Conservation (phyloP, 2,797 vertebrate species). For the Eulemur coronatus region DNA sequence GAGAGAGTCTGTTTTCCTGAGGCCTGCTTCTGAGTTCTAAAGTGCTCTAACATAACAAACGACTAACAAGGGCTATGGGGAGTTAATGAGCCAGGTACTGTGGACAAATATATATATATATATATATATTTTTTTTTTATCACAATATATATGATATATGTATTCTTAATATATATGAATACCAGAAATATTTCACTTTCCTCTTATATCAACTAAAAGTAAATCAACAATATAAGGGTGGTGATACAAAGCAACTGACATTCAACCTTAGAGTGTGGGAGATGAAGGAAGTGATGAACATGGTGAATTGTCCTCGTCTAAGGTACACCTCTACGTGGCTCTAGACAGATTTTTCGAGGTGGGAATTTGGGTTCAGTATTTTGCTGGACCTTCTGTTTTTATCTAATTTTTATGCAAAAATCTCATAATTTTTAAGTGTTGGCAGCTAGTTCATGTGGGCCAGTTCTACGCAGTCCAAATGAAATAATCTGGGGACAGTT, state of each 20-base stretch:
- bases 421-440: neutral
- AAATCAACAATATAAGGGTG: neutral
- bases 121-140: too few species aligned
- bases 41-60: too few species aligned
- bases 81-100: too few species aligned
- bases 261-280: neutral
- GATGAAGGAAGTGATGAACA: neutral
- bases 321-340: neutral
- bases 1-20: too few species aligned
- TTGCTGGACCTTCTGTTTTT: neutral
- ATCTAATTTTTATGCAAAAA: neutral
- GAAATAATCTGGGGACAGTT: neutral
- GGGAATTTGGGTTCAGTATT: neutral
- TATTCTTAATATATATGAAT: neutral
- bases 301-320: neutral
- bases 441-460: neutral
- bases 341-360: neutral
- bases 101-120: too few species aligned
- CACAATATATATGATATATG: too few species aligned
- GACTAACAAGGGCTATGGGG: too few species aligned
- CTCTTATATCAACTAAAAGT: neutral
- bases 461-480: neutral
- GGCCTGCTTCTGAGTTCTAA: too few species aligned
- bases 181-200: neutral
- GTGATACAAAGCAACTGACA: neutral